Percentiles rank a stretch among this genome's conserved stretches.
Evolutionary conservation across 2,888 invertebrate genomes (phyloP).

Genomic region (Oxycera nigricornis): DNA sequence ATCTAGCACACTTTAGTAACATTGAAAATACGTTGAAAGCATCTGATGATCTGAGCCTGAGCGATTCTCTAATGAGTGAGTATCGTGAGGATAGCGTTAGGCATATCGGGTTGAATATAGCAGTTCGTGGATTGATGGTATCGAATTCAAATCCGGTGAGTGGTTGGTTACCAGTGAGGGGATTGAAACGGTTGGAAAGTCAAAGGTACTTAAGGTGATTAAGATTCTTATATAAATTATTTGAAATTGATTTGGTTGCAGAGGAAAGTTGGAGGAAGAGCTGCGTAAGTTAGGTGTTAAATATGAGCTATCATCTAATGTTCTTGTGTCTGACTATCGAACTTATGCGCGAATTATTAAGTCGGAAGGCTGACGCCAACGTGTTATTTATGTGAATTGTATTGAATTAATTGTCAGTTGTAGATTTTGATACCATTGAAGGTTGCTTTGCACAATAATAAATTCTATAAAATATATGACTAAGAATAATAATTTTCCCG

Average conservation of each 20-base stretch:
- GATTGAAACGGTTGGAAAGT: constrained; percentile 51
- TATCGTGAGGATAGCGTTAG: constrained; percentile 62
- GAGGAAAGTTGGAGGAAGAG: constrained; percentile 28
- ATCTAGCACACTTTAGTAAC: constrained; percentile 73
- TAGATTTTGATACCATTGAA: too few relatives aligned
- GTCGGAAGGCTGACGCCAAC: too few relatives aligned
- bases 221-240: not conserved
- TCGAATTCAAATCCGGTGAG: constrained; percentile 72
- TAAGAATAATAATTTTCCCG: too few relatives aligned
- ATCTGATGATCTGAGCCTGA: constrained; percentile 72
- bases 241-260: constrained; percentile 21
- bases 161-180: constrained; percentile 78
- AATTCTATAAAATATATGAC: too few relatives aligned
- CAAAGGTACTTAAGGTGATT: constrained; percentile 7
- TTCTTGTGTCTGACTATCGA: constrained; percentile 42
- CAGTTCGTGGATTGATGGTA: constrained; percentile 75
- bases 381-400: too few relatives aligned
- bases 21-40: constrained; percentile 70
- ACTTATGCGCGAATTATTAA: constrained; percentile 43
- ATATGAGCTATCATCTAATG: constrained; percentile 23
- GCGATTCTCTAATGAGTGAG: constrained; percentile 74
- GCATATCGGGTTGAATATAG: constrained; percentile 68
- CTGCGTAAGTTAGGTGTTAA: constrained; percentile 10
- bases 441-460: too few relatives aligned
- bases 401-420: too few relatives aligned